Evolutionary conservation across 2,113 vertebrate genomes (phyloP), one percentile per base, ranked within the genome.

Genomic region (Callionymus lyra): DNA sequence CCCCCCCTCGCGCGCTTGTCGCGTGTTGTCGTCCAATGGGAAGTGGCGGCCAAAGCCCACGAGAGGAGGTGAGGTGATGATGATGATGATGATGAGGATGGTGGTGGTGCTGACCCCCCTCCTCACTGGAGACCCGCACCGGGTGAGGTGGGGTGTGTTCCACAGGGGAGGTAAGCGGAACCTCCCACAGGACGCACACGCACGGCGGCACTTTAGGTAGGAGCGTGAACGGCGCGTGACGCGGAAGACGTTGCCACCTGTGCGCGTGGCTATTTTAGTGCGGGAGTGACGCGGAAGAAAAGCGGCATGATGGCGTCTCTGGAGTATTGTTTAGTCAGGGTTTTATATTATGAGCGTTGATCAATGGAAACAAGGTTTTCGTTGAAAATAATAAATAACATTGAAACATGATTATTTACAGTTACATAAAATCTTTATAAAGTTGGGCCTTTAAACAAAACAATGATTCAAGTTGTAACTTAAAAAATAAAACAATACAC

Each of bases 11-110:
- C 85, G 81, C 89, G 82, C 76, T 76, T 76, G 92, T 94, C 92
- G 92, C 91, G 90, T 93, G 92, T 89, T 76, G 57, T 56, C 76
- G 85, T 84, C 91, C 89, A 93, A 93, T 92, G 74, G 77, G 79
- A 73, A 78, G 77, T 50, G 61, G 65, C 50, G 56, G 33, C 48
- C 51, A 27, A 68, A 73, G 53, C 76, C 62, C 73, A 65, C 72
- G 76, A 82, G 76, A 81, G 59, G n/a, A 41, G 21, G 11, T 3
- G 10, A 31, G n/a, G n/a, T 10, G 2, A 15, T 9, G 10, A 31
- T 12, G 27, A n/a, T n/a, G 10, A 31, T 10, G 2, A 15, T 9
- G 10, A 31, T 12, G 27, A n/a, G 4, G 12, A 11, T 17, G 6
- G n/a, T n/a, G 16, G 33, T 34, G 2, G 13, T 56, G 74, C 78